Base-by-base conservation (phyloP, 1,140 invertebrate species). In the Doryteuthis pealeii region DNA sequence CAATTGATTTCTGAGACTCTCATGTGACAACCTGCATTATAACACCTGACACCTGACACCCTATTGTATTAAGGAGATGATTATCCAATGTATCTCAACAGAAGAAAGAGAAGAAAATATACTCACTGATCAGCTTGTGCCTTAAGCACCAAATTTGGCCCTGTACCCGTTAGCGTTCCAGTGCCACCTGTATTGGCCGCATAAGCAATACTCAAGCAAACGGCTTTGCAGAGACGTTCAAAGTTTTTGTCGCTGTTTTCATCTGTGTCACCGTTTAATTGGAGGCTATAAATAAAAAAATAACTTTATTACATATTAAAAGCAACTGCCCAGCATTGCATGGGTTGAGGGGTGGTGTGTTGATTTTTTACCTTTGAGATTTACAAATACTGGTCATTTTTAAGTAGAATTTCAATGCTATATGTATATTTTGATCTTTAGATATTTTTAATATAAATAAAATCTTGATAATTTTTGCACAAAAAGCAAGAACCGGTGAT, bases 151-250 rank as follows among this genome's bases (percentile, higher is more conserved):
- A 96, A 90, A 88, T 97, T 97, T 31, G 95, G 95, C 6, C 92
- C 93, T 0, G 95, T 95, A 5, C 95, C 96, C 2, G 95, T 95
- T 1, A 97, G 87, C 1, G 94, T 95, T 0, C 93, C 93, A 65
- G 92, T 93, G 6, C 96, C 96, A 4, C 95, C 95, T 40, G 95
- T 85, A 76, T 90, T 91, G 6, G 95, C 92, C 0, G 94, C 91
- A 82, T 95, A 96, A 1, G 94, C 94, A 32, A 95, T 92, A 10
- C 91, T 91, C 73, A 96, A 83, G 28, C 81, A 83, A 72, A 87
- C 67, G 28, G 80, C 84, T 70, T 87, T 86, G 73, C 83, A 81
- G 68, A 85, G 70, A 26, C 76, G 49, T 15, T 62, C 58, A 71
- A 77, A 80, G 26, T 78, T 66, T 28, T 78, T 78, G 1, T 78